Evolutionary conservation across 2,113 vertebrate genomes (phyloP).

Genomic region (Drymodes brunneopygia): DNA sequence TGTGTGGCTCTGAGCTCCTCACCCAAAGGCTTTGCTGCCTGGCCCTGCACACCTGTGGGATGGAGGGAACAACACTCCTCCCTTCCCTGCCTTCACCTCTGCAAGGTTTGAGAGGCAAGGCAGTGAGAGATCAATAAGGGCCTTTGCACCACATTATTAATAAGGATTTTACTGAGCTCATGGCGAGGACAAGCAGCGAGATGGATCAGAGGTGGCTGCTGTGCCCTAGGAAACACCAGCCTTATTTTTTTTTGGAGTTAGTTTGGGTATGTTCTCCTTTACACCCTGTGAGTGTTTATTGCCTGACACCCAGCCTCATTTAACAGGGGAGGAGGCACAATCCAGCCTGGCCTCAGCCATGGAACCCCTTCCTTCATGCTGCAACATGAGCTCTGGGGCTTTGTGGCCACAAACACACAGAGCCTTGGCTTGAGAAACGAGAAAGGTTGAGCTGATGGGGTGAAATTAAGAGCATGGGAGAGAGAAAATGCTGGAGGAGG

Average conservation of each 20-base stretch:
- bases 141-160: background rate
- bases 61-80: background rate
- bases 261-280: background rate
- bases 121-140: background rate
- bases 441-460: background rate
- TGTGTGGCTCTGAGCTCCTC: background rate
- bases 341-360: background rate
- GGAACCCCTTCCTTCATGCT: background rate
- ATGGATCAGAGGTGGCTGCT: background rate
- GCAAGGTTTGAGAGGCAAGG: background rate
- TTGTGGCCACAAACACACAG: fast-evolving
- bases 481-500: background rate
- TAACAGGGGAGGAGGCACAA: background rate
- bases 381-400: fast-evolving
- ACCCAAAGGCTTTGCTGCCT: background rate
- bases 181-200: background rate
- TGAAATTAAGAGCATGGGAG: background rate
- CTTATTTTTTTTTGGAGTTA: background rate
- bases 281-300: fast-evolving
- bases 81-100: background rate
- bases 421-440: background rate
- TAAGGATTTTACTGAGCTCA: background rate
- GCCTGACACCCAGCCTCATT: background rate
- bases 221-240: background rate
- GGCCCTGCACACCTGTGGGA: background rate